These are phyloP conservation scores for Acanthosepion pharaonis DNA, from an alignment of 2,888 invertebrate species.

Conservation along the genomic window DNA sequence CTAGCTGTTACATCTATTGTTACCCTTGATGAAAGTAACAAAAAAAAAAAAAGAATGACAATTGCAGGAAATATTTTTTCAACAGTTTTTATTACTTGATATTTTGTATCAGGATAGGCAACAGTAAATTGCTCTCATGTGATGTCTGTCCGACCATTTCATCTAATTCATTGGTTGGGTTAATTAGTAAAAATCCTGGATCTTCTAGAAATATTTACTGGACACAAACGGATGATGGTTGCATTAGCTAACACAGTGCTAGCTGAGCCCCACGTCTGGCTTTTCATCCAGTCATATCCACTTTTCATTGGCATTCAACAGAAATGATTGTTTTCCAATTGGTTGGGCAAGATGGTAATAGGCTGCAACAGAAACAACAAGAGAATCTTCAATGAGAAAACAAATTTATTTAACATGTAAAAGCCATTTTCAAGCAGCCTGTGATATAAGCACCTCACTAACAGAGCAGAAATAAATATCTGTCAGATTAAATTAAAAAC, in stretches of 20 bases:
- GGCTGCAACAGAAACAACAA: constrained; percentile 62
- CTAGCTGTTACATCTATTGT: too few relatives aligned
- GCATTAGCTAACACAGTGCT: not conserved
- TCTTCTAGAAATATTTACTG: not conserved
- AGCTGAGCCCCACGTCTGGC: not conserved
- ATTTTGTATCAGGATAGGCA: not conserved
- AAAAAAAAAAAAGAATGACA: too few relatives aligned
- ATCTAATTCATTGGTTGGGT: not conserved
- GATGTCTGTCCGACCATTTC: too few relatives aligned
- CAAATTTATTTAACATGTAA: not conserved
- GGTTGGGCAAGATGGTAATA: constrained; percentile 67
- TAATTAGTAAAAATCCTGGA: not conserved
- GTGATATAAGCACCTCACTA: not conserved
- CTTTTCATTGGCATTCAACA: constrained; percentile 70
- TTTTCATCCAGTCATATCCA: constrained; percentile 64
- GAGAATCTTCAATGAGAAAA: not conserved
- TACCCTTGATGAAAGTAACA: too few relatives aligned
- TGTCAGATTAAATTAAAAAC: not conserved
- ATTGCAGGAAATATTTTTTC: too few relatives aligned
- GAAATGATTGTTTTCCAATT: constrained; percentile 70
- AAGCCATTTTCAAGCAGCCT: not conserved
- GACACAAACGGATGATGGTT: not conserved
- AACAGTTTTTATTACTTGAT: not conserved
- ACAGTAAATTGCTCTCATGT: not conserved
- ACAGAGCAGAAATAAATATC: not conserved